These are phyloP conservation scores for Rapana venosa DNA, from an alignment of 2,888 invertebrate genomes.

Conservation along the genomic window DNA sequence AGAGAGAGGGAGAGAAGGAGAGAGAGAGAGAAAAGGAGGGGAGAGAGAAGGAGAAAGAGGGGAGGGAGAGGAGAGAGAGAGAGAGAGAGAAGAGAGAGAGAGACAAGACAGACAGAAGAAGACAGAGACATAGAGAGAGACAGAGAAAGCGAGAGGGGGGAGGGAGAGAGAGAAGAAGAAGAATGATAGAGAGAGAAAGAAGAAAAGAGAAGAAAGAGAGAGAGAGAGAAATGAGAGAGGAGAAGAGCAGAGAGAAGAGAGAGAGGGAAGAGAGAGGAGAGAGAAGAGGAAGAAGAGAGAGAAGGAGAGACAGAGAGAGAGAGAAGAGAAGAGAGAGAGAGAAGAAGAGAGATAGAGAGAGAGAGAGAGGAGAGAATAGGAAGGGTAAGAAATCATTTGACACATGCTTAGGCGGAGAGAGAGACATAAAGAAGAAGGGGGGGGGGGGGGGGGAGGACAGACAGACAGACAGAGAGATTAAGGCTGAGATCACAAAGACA, in stretches of 20 bases:
- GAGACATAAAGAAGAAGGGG: neutral
- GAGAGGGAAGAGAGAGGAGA: neutral
- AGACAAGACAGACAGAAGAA: neutral
- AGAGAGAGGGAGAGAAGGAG: neutral
- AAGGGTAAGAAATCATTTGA: too few relatives aligned
- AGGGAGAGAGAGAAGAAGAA: neutral
- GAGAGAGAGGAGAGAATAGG: neutral
- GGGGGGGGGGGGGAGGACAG: neutral
- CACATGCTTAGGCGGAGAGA: too few relatives aligned
- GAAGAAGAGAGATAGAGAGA: neutral
- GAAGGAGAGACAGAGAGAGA: neutral
- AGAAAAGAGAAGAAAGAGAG: constrained; percentile 5
- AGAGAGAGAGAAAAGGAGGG: neutral
- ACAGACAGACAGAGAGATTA: neutral
- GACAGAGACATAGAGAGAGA: neutral
- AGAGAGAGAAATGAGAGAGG: neutral
- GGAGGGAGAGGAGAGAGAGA: neutral
- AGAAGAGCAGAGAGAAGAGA: neutral
- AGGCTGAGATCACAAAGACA: too few relatives aligned
- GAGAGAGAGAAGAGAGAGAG: neutral
- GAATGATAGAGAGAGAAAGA: neutral
- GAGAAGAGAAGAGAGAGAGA: neutral
- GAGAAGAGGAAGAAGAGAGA: neutral
- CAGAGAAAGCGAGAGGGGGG: neutral
- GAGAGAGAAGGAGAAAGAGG: neutral